Percentiles rank a stretch among this genome's conserved stretches.
These are phyloP conservation scores for Drosophila rufa DNA, from an alignment of 1,140 invertebrate genomes.

Conservation along the genomic window DNA sequence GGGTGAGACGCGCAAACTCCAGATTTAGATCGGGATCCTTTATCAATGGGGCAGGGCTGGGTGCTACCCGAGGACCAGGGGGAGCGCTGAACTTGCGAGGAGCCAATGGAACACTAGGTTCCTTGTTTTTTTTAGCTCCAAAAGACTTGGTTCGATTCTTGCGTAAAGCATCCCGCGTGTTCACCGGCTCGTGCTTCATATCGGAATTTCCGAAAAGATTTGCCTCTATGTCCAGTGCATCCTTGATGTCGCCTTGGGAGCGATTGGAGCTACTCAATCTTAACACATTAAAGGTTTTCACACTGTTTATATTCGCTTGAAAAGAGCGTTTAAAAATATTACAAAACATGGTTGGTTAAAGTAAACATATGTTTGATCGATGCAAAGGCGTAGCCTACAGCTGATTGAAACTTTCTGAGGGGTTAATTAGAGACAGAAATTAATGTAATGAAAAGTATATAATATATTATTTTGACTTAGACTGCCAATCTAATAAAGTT, in stretches of 20 bases:
- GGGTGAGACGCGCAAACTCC: slow-evolving; percentile 59
- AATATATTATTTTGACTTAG: not conserved
- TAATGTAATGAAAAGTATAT: no score
- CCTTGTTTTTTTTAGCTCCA: slow-evolving; percentile 28
- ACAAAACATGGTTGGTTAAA: slow-evolving; percentile 49
- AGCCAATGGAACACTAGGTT: not conserved
- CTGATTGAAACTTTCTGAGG: no score
- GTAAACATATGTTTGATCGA: slow-evolving; percentile 14
- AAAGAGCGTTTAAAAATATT: slow-evolving; percentile 56
- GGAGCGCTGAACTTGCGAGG: slow-evolving; percentile 7
- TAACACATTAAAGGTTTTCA: slow-evolving; percentile 20
- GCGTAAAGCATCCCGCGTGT: slow-evolving; percentile 72
- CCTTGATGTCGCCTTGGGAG: slow-evolving; percentile 54
- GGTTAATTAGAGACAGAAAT: not conserved
- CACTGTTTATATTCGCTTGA: slow-evolving; percentile 42
- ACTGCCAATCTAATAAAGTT: no score
- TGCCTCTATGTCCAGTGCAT: slow-evolving; percentile 69
- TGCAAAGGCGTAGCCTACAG: not conserved
- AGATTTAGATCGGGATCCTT: slow-evolving; percentile 64
- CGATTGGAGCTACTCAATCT: slow-evolving; percentile 42
- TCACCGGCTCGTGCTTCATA: slow-evolving; percentile 59
- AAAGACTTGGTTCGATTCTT: slow-evolving; percentile 41
- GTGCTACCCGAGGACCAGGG: not conserved
- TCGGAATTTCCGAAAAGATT: slow-evolving; percentile 72
- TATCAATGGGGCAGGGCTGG: slow-evolving; percentile 39